Evolutionary conservation across 1,140 invertebrate genomes (phyloP).

Genomic region (Apocrypta bakeri): DNA sequence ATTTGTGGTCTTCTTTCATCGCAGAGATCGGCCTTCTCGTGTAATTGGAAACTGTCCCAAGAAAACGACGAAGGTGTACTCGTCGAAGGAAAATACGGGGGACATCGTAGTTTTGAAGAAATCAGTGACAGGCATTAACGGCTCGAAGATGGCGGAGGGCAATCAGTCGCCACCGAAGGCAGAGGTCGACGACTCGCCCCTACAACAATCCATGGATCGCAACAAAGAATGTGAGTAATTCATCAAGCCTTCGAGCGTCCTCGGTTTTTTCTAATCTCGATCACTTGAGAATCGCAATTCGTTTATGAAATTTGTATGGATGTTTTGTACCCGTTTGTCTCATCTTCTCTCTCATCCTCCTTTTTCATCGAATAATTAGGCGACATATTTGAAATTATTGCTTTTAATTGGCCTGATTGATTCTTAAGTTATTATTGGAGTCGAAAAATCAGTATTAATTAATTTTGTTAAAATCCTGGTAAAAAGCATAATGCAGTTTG

Average conservation of each 20-base stretch:
- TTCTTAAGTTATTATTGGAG: constrained; percentile 18
- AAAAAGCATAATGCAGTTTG: neutral
- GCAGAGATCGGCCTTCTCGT: constrained; percentile 9
- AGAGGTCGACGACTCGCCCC: constrained; percentile 93
- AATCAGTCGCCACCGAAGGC: constrained; percentile 89
- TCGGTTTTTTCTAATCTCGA: constrained; percentile 33
- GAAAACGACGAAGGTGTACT: constrained; percentile 69
- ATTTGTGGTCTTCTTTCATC: constrained; percentile 7
- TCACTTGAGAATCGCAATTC: neutral
- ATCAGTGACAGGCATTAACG: constrained; percentile 69
- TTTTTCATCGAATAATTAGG: constrained; percentile 20
- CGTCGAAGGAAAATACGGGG: constrained; percentile 64
- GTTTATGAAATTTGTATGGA: constrained; percentile 28
- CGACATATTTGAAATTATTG: constrained; percentile 39
- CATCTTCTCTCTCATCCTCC: neutral
- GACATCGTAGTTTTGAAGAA: constrained; percentile 68
- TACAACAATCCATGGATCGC: constrained; percentile 94
- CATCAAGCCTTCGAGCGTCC: neutral
- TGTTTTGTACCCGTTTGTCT: neutral
- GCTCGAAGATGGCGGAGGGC: constrained; percentile 80
- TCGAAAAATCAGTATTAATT: constrained; percentile 38
- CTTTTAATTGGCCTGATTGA: constrained; percentile 40
- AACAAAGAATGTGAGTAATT: constrained; percentile 95
- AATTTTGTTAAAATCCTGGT: constrained; percentile 40
- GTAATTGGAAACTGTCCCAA: constrained; percentile 48